A percentile compares a stretch with the other conserved stretches of the same genome.
Conservation (phyloP, 2,888 invertebrate genomes). For the Conistra vaccinii region DNA sequence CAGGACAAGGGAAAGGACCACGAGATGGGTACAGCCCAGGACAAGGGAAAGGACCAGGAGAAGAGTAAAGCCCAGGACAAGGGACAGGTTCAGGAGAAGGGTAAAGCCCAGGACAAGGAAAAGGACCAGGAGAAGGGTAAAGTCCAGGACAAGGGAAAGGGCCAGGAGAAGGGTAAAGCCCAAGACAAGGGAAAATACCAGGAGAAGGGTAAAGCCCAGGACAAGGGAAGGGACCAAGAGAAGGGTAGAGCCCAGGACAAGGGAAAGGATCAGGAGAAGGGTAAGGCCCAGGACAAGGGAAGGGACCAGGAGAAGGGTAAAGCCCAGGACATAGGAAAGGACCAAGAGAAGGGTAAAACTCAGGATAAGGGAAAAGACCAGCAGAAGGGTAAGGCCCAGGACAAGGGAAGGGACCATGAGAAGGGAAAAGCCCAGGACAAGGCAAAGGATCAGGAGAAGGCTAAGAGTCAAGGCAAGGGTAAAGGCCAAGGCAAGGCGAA, state of each 20-base stretch:
- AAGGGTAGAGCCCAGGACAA: no score
- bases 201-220: neutral
- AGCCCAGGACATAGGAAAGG: neutral
- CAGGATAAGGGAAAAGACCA: neutral
- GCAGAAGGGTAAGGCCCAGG: neutral
- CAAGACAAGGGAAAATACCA: neutral
- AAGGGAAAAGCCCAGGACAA: no score
- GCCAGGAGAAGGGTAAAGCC: neutral
- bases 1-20: neutral
- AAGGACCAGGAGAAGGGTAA: neutral
- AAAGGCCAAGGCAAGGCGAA: constrained; percentile 1
- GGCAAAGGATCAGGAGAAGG: neutral
- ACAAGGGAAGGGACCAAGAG: neutral
- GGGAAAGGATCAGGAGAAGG: neutral
- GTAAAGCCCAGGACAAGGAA: neutral
- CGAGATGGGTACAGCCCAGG: neutral
- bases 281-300: neutral
- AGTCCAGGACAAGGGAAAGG: neutral
- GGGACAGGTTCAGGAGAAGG: neutral
- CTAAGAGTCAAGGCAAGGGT: neutral
- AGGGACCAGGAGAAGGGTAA: neutral
- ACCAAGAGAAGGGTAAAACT: neutral
- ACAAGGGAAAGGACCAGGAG: neutral
- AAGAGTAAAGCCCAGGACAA: neutral
- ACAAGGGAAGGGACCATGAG: neutral